Conservation (phyloP, 2,797 vertebrate genomes). For the Meda fulgida region DNA sequence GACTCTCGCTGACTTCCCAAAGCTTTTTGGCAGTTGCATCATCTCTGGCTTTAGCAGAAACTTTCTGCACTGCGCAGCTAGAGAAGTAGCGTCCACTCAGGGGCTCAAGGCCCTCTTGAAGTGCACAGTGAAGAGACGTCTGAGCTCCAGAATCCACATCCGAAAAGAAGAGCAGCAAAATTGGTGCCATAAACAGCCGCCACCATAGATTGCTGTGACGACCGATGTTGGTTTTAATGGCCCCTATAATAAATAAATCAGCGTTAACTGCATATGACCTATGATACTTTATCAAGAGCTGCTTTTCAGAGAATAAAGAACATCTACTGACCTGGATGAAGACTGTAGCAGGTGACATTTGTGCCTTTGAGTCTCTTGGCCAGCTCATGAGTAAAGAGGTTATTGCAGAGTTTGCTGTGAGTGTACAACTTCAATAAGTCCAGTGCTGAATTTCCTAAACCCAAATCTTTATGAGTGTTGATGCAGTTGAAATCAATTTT, state of each 20-base stretch:
- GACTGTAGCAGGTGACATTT: slow-evolving; percentile 59
- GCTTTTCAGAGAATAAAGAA: neutral
- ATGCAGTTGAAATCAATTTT: slow-evolving; percentile 64
- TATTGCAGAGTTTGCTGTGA: slow-evolving; percentile 66
- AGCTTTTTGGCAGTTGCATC: slow-evolving; percentile 62
- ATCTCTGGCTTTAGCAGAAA: slow-evolving; percentile 57
- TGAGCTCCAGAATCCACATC: slow-evolving; percentile 59
- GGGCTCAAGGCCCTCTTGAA: slow-evolving; percentile 59
- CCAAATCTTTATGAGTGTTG: slow-evolving; percentile 55
- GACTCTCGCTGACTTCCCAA: slow-evolving; percentile 65
- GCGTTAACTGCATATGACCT: neutral
- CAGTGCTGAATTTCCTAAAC: neutral
- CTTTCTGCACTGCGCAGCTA: slow-evolving; percentile 49
- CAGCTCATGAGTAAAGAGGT: slow-evolving; percentile 65
- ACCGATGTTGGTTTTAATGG: slow-evolving; percentile 45
- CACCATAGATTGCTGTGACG: slow-evolving; percentile 15
- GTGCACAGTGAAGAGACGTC: slow-evolving; percentile 64
- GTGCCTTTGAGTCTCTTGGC: slow-evolving; percentile 57
- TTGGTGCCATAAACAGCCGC: slow-evolving; percentile 8
- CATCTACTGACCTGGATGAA: slow-evolving; percentile 61
- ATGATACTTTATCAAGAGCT: neutral
- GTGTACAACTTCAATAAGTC: slow-evolving; percentile 50
- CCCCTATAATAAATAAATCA: slow-evolving; percentile 32
- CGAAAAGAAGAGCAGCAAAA: slow-evolving; percentile 57
- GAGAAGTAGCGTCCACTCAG: slow-evolving; percentile 64